Percentiles rank a stretch among this genome's conserved stretches.
These are phyloP conservation scores for Myiagra hebetior DNA, from an alignment of 2,113 vertebrate species.

Conservation along the genomic window DNA sequence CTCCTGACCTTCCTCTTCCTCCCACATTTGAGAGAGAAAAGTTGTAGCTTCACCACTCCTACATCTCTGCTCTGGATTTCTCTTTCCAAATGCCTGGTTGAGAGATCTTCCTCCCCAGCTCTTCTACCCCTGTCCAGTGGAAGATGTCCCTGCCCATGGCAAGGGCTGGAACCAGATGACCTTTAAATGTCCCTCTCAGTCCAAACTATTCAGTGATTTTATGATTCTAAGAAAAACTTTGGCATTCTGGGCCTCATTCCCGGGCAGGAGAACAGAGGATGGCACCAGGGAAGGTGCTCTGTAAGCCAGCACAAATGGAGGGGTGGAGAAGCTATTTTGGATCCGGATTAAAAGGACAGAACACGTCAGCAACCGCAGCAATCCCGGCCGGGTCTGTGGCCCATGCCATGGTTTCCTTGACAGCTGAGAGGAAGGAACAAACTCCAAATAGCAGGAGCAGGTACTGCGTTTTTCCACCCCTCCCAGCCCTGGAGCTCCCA, in stretches of 20 bases:
- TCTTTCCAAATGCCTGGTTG: neutral
- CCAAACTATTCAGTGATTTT: neutral
- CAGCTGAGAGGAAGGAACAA: slow-evolving; percentile 5
- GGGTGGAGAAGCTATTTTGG: neutral
- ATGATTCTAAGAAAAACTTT: neutral
- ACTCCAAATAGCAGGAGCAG: neutral
- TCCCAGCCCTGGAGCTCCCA: neutral
- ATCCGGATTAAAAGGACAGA: neutral
- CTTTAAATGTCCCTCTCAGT: neutral
- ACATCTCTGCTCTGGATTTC: neutral
- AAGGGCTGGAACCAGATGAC: neutral
- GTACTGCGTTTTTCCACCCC: neutral
- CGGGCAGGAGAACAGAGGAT: neutral
- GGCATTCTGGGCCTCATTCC: neutral
- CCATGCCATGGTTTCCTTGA: neutral
- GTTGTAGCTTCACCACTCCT: neutral
- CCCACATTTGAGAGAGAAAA: neutral
- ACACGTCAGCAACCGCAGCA: neutral
- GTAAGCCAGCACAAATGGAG: neutral
- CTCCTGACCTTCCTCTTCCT: neutral
- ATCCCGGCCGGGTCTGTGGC: neutral
- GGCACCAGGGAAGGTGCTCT: neutral
- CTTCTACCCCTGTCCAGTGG: neutral
- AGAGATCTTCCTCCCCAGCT: neutral
- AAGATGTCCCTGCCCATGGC: neutral